Percentiles rank a stretch among this genome's conserved stretches.
These are phyloP conservation scores for Chloroclysta siterata DNA, from an alignment of 2,888 invertebrate genomes.

Conservation along the genomic window DNA sequence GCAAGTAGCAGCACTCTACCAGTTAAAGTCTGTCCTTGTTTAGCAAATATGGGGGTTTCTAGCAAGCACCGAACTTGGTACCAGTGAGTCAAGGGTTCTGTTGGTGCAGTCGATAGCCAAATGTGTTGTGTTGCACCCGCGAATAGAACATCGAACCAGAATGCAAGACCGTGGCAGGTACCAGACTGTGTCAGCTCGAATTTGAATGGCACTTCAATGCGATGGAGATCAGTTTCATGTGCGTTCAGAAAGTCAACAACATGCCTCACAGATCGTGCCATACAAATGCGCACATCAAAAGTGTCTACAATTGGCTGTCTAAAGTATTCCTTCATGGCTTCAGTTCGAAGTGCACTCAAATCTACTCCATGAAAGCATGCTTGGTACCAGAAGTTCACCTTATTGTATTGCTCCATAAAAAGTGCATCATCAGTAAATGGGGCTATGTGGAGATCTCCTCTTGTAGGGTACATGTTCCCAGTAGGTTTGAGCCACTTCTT, in stretches of 20 bases:
- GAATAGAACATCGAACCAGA: conserved; percentile 99
- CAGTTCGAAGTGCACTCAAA: conserved; percentile 94
- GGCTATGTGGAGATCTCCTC: conserved; percentile 98
- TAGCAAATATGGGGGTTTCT: conserved; percentile 96
- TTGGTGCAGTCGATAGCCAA: conserved; percentile 99
- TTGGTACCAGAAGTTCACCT: conserved; percentile 99
- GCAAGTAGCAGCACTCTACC: conserved; percentile 95
- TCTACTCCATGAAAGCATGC: conserved; percentile 99
- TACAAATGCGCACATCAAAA: conserved; percentile 98
- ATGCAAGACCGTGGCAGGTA: conserved; percentile 98
- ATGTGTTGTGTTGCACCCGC: conserved; percentile 95
- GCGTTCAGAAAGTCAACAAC: conserved; percentile 97
- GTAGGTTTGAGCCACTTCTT: conserved; percentile 97
- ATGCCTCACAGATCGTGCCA: conserved; percentile 96
- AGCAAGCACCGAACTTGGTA: conserved; percentile 98
- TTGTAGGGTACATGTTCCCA: conserved; percentile 98
- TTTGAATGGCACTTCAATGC: conserved; percentile 97
- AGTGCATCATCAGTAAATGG: conserved; percentile 99
- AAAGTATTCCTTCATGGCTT: conserved; percentile 98
- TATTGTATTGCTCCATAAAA: conserved; percentile 99
- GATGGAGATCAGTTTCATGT: conserved; percentile 96
- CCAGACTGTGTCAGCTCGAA: conserved; percentile 97
- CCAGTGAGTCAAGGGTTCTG: conserved; percentile 99
- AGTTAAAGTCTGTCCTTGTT: conserved; percentile 95
- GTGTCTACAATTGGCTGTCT: conserved; percentile 99